These are phyloP conservation scores for Geothlypis trichas DNA, from an alignment of 2,113 vertebrate genomes.

Conservation along the genomic window DNA sequence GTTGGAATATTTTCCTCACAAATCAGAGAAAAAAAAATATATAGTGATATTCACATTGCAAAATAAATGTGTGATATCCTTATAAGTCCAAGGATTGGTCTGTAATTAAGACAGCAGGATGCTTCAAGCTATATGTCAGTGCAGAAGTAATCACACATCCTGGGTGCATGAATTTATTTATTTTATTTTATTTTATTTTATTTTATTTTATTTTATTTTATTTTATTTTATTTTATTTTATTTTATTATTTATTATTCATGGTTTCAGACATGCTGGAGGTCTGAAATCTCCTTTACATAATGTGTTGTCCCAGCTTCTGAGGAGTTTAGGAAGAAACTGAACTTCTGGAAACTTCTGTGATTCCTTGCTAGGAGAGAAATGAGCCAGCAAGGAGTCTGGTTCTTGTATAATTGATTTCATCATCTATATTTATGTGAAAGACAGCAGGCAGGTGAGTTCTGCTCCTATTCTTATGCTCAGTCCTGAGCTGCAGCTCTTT, in stretches of 20 bases:
- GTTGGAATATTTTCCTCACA: neutral
- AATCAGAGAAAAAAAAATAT: neutral
- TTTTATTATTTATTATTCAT: neutral
- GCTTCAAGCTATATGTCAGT: neutral
- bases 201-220: neutral
- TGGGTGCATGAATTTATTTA: neutral
- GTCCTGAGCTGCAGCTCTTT: neutral
- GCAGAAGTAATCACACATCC: neutral
- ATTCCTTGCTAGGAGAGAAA: neutral
- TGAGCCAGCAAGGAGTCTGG: neutral
- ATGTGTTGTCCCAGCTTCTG: neutral
- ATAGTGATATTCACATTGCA: neutral
- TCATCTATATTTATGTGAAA: neutral
- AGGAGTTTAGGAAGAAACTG: neutral
- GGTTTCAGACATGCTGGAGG: neutral
- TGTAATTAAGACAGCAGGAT: neutral
- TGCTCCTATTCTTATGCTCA: neutral
- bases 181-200: neutral
- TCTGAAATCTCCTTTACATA: neutral
- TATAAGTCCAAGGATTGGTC: neutral
- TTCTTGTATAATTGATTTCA: neutral
- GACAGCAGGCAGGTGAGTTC: neutral
- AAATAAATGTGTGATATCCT: neutral
- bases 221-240: neutral
- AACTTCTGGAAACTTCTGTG: neutral